These are phyloP conservation scores for Antheraea yamamai DNA, from an alignment of 2,888 invertebrate species.

Conservation along the genomic window DNA sequence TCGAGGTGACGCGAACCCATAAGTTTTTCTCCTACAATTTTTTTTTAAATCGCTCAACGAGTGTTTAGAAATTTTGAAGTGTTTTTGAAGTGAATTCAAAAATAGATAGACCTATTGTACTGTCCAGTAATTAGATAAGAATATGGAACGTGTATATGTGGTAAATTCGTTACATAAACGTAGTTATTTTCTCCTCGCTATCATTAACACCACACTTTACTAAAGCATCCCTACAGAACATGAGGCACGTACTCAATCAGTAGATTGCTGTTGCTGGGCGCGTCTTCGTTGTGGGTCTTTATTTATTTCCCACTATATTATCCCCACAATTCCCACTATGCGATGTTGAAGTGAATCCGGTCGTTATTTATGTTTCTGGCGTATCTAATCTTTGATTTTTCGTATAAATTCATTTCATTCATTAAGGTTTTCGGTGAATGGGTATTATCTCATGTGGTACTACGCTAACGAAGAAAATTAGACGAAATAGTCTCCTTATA, in stretches of 20 bases:
- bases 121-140: not conserved
- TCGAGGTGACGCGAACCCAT: too few species aligned
- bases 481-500: too few species aligned
- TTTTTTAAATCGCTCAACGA: too few species aligned
- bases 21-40: too few species aligned
- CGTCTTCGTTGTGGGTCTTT: slow-evolving; percentile 25
- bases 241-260: slow-evolving; percentile 60
- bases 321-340: slow-evolving; percentile 39
- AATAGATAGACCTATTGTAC: not conserved
- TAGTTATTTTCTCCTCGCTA: slow-evolving; percentile 21
- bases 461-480: too few species aligned
- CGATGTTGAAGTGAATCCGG: slow-evolving; percentile 21
- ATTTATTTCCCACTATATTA: slow-evolving; percentile 42
- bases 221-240: slow-evolving; percentile 40
- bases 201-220: slow-evolving; percentile 20
- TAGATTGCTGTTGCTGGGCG: slow-evolving; percentile 37
- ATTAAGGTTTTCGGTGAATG: not conserved
- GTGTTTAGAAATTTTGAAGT: too few species aligned
- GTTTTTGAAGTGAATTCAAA: too few species aligned
- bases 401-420: not conserved
- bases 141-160: too few species aligned
- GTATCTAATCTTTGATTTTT: not conserved
- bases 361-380: not conserved
- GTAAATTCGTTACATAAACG: not conserved
- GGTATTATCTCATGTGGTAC: too few species aligned